These are phyloP conservation scores for Lordiphosa clarofinis DNA, from an alignment of 1,140 invertebrate genomes.

Conservation along the genomic window DNA sequence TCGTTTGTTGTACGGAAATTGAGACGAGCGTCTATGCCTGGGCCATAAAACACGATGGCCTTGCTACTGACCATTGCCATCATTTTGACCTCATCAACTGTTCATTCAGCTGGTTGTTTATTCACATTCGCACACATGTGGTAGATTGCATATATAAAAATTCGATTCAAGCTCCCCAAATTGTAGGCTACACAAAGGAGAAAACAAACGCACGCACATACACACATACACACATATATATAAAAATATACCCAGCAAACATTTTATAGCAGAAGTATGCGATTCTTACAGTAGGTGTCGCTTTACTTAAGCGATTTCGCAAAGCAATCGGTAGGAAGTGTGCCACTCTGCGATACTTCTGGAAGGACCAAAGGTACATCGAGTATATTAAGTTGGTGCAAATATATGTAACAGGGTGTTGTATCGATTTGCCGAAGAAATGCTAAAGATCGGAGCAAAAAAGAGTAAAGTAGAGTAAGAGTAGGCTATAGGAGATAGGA, in stretches of 20 bases:
- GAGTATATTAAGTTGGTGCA: too few relatives aligned
- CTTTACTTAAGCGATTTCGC: too few relatives aligned
- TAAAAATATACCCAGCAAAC: slow-evolving; percentile 11
- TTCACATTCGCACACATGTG: slow-evolving; percentile 43
- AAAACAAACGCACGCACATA: slow-evolving; percentile 24
- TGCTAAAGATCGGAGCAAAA: too few relatives aligned
- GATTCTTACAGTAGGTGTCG: too few relatives aligned
- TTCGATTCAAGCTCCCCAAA: slow-evolving; percentile 43
- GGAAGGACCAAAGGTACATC: too few relatives aligned
- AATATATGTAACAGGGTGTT: too few relatives aligned
- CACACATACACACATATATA: slow-evolving; percentile 11
- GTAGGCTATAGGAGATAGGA: too few relatives aligned
- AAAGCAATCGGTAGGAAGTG: too few relatives aligned
- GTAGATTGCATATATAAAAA: slow-evolving; percentile 44
- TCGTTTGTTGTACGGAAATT: slow-evolving; percentile 10
- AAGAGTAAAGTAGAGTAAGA: too few relatives aligned
- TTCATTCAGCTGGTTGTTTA: slow-evolving; percentile 66
- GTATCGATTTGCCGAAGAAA: too few relatives aligned
- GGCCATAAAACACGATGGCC: slow-evolving; percentile 37
- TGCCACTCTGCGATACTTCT: too few relatives aligned
- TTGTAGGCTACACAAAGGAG: slow-evolving; percentile 45
- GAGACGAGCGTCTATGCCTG: slow-evolving; percentile 55
- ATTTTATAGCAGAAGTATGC: too few relatives aligned
- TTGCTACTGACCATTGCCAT: slow-evolving; percentile 22
- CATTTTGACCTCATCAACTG: slow-evolving; percentile 67